phyloP scores from a whole-genome alignment of 2,888 invertebrate genomes.

The Cylindroiulus punctatus region DNA sequence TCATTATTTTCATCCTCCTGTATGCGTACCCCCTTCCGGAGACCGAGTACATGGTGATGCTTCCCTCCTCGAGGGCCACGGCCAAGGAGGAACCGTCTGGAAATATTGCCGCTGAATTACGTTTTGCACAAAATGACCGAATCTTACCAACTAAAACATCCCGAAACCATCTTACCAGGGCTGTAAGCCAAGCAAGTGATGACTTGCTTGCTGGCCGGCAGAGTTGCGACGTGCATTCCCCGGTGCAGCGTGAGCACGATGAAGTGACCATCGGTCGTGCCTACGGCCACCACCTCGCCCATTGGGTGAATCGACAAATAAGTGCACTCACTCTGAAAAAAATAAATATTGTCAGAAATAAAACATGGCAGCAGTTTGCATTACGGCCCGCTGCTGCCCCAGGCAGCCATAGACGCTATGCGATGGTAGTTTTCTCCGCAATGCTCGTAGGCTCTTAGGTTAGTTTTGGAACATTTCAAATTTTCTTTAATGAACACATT shows the following conservation, averaged over 20 bases:
- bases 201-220: slow-evolving; percentile 87
- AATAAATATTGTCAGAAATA: background rate
- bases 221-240: slow-evolving; percentile 84
- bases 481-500: no score
- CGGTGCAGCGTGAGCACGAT: slow-evolving; percentile 86
- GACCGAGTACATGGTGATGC: slow-evolving; percentile 82
- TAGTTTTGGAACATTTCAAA: no score
- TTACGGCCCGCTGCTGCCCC: no score
- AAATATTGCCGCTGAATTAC: slow-evolving; percentile 60
- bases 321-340: slow-evolving; percentile 82
- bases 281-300: slow-evolving; percentile 86
- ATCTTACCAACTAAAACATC: no score
- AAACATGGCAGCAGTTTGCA: no score
- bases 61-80: slow-evolving; percentile 90
- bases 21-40: slow-evolving; percentile 90
- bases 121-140: background rate
- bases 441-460: no score
- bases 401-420: no score
- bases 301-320: slow-evolving; percentile 88
- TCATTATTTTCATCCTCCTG: slow-evolving; percentile 65
- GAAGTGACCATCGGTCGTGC: slow-evolving; percentile 89
- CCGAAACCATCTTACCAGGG: slow-evolving; percentile 74
- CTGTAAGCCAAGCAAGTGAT: slow-evolving; percentile 87
- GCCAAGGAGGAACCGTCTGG: slow-evolving; percentile 87
- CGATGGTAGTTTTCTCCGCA: no score